Evolutionary conservation across 2,797 vertebrate genomes (phyloP), one percentile per base, ranked within the genome.

Genomic region (Pangasius sanitwongsei): DNA sequence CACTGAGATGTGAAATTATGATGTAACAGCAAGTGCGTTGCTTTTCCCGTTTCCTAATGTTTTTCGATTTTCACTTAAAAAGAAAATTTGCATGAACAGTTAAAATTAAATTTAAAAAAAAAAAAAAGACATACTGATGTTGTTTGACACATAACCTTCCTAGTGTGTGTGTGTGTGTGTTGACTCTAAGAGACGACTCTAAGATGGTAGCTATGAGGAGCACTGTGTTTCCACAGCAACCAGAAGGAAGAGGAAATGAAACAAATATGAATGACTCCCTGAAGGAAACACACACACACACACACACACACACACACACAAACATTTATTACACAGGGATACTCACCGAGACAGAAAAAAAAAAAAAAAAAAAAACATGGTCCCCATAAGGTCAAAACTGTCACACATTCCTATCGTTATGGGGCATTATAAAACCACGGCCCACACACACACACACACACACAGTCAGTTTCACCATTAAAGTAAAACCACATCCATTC

Each of bases 191-290:
- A 78, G 74, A 13, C 6, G 53, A 69, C 0, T 87, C 25, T 90
- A 81, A 34, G 87, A 70, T n/a, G 34, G 59, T 83, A 41, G 77
- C 65, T 87, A 90, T 87, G 1, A 57, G 16, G 90, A 65, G 84
- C 86, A 88, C 78, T 20, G n/a, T 57, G 89, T 88, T 90, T 57
- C 87, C 87, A 88, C 44, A 61, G 85, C 70, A 89, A 88, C 72
- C 59, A 77, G 37, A 18, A 13, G 13, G 63, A 86, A 89, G 69
- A 87, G 74, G 85, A 90, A 89, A 89, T 89, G n/a, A 89, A 87
- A 89, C 72, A 89, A 83, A 88, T 75, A 48, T 75, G 53, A 72
- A 67, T 28, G 34, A 88, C 55, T 85, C 87, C 83, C 34, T 48
- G 41, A 15, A 84, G 69, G 28, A 61, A 72, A 48, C 34, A 72